Percentiles rank a stretch among this genome's conserved stretches.
Conservation (phyloP, 2,888 invertebrate genomes). For the Hyalella azteca region DNA sequence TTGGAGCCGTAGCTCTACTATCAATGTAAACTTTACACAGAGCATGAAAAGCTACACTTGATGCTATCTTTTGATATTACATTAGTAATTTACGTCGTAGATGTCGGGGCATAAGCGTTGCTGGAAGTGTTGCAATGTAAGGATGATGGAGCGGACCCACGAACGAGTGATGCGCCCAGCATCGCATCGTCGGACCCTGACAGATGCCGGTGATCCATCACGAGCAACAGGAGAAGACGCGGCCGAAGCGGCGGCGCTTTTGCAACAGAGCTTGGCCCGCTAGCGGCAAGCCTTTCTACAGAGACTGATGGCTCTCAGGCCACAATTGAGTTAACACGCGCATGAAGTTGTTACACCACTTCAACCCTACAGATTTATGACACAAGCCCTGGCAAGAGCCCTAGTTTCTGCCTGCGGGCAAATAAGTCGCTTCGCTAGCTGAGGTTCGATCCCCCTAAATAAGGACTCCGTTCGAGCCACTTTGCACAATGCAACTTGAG, state of each 20-base stretch:
- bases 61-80: background rate
- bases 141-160: constrained; percentile 7
- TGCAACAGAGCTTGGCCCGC: background rate
- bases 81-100: constrained; percentile 6
- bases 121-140: constrained; percentile 10
- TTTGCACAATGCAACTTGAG: background rate
- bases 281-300: constrained; percentile 21
- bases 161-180: background rate
- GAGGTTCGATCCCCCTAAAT: no score
- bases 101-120: constrained; percentile 8
- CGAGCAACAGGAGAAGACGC: background rate
- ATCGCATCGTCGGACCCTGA: background rate
- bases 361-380: constrained; percentile 14
- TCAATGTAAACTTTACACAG: background rate
- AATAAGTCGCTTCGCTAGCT: no score
- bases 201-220: constrained; percentile 8
- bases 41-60: constrained; percentile 2
- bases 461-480: no score
- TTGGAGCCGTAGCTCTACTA: background rate
- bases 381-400: constrained; percentile 8
- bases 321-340: constrained; percentile 21
- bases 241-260: constrained; percentile 5
- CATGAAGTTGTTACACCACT: constrained; percentile 24
- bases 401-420: background rate
- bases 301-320: constrained; percentile 18